phyloP scores from a whole-genome alignment of 2,888 invertebrate species.

The Protula sp. region DNA sequence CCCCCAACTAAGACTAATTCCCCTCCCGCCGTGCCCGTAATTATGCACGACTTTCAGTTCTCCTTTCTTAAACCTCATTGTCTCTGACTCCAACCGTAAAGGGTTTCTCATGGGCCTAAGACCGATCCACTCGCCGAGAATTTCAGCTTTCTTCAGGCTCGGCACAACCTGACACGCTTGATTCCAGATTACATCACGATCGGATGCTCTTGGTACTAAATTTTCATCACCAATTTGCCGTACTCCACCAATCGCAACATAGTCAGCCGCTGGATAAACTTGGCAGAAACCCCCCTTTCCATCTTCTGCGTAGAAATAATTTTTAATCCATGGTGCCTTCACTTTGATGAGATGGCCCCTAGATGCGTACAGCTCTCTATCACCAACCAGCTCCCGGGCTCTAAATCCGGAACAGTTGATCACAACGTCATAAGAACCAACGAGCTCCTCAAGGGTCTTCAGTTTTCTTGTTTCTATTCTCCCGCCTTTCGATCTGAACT shows the following conservation, averaged over 20 bases:
- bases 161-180: conserved; percentile 75
- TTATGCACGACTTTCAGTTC: conserved; percentile 69
- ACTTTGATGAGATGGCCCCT: conserved; percentile 42
- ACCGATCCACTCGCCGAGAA: conserved; percentile 63
- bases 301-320: conserved; percentile 14
- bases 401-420: conserved; percentile 56
- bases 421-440: conserved; percentile 51
- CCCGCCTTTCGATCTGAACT: no score
- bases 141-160: conserved; percentile 38
- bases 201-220: conserved; percentile 64
- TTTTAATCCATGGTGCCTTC: conserved; percentile 26
- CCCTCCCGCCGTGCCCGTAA: conserved; percentile 93
- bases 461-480: no score
- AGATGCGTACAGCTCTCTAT: conserved; percentile 46
- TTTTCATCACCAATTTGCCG: conserved; percentile 77
- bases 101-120: conserved; percentile 70
- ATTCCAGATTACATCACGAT: conserved; percentile 71
- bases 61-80: not conserved
- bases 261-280: conserved; percentile 52
- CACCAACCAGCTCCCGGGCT: conserved; percentile 48
- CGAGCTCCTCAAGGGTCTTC: no score
- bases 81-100: conserved; percentile 50
- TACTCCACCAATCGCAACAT: conserved; percentile 78
- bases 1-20: conserved; percentile 83
- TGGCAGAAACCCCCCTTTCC: not conserved